Base-by-base conservation (phyloP, 2,113 vertebrate genomes). In the Rutilus rutilus region DNA sequence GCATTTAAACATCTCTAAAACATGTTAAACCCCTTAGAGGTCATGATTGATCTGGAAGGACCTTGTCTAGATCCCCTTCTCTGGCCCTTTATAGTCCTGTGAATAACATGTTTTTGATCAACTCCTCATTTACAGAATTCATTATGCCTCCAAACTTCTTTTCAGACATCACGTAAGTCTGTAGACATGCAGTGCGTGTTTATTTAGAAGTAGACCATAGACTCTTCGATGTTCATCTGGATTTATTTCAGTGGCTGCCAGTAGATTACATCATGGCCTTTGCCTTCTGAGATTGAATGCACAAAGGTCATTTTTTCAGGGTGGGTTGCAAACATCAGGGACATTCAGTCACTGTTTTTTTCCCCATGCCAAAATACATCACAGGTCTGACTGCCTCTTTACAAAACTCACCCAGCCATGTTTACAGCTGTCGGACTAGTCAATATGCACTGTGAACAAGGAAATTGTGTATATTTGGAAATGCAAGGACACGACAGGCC, bases 131-230 rank as follows among this genome's bases (percentile, higher is more conserved):
- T 90, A 36, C 94, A 95, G 94, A 87, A 42, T 86, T 92, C 92
- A 45, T 21, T 86, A 92, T 94, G 86, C 91, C 89, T 90, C 65
- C 86, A 89, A 87, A 91, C 87, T 84, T 93, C 60, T 84, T 60
- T 76, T 57, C 42, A 82, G n/a, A 54, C 76, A 69, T 90, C 77
- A 86, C 83, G 95, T 94, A 95, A 94, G 94, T 95, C 62, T 85
- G 82, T 65, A 62, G 86, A 83, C 85, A 86, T 86, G 47, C 73
- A 50, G n/a, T 86, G 45, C 50, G 88, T 85, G 11, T 80, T 86
- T 17, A 50, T 36, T 42, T 92, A 91, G 93, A 81, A 79, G 60
- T 92, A 93, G 90, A 76, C 33, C 25, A 23, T 88, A 74, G 82
- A 75, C n/a, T 76, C 5, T 27, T 57, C 25, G 36, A 42, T 82